phyloP scores from a whole-genome alignment of 2,888 invertebrate species.

The Diarsia dahlii region DNA sequence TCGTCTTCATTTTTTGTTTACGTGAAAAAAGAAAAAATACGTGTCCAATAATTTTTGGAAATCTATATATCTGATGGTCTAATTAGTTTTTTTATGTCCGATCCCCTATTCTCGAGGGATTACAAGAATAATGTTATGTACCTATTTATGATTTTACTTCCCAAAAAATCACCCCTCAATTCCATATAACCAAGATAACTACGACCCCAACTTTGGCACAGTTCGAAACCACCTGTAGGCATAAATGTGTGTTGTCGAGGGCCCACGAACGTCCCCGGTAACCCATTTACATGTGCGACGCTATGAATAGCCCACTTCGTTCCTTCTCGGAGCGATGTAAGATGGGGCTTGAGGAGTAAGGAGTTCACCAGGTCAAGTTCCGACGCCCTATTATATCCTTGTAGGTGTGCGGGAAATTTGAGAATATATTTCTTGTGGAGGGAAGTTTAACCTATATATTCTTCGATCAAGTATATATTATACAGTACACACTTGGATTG shows the following conservation, averaged over 20 bases:
- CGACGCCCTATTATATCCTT: conserved; percentile 32
- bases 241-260: conserved; percentile 33
- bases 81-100: no score
- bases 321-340: conserved; percentile 36
- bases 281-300: conserved; percentile 53
- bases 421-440: background rate
- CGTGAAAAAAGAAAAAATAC: no score
- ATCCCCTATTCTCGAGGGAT: no score
- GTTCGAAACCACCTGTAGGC: conserved; percentile 50
- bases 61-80: no score
- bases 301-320: conserved; percentile 59
- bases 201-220: conserved; percentile 12
- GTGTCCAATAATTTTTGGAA: no score
- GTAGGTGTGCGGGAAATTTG: conserved; percentile 1
- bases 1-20: no score
- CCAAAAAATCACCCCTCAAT: background rate
- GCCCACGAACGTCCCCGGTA: conserved; percentile 52
- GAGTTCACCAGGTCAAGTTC: conserved; percentile 46
- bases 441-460: background rate
- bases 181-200: background rate
- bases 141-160: background rate
- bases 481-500: no score
- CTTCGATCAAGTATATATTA: no score
- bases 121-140: no score
- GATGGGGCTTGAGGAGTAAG: conserved; percentile 24